Conservation (phyloP, 2,797 vertebrate genomes). For the Sebastolobus altivelis region DNA sequence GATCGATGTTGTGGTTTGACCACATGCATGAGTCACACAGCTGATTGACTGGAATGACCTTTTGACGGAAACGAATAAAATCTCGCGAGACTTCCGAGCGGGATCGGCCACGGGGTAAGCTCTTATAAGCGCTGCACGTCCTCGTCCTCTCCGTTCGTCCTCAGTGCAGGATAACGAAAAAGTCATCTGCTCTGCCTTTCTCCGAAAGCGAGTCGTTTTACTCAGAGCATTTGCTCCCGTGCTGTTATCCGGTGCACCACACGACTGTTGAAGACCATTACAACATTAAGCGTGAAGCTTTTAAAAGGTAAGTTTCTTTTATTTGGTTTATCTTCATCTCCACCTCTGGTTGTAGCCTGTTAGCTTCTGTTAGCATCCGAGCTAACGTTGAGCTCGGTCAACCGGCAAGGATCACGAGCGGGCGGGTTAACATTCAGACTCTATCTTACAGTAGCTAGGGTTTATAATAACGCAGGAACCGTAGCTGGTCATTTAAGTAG, state of each 20-base stretch:
- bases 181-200: rapidly evolving
- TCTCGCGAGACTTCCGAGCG: slow-evolving; percentile 66
- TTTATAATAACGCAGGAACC: rapidly evolving
- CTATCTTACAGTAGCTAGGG: rapidly evolving
- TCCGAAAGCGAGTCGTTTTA: neutral
- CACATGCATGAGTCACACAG: neutral
- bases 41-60: neutral
- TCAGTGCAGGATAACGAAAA: slow-evolving; percentile 88
- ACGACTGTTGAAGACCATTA: neutral
- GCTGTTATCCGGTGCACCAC: neutral
- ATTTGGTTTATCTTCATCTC: neutral
- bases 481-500: rapidly evolving
- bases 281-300: neutral
- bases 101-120: rapidly evolving
- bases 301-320: slow-evolving; percentile 48
- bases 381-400: slow-evolving; percentile 35
- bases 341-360: slow-evolving; percentile 18
- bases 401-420: slow-evolving; percentile 30
- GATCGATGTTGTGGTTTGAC: neutral
- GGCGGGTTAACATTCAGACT: neutral
- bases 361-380: slow-evolving; percentile 52
- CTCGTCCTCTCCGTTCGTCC: slow-evolving; percentile 87
- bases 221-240: rapidly evolving
- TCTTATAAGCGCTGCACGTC: slow-evolving; percentile 47
- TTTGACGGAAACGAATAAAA: neutral